These are phyloP conservation scores for Trichogramma evanescens DNA, from an alignment of 2,888 invertebrate genomes.

Conservation along the genomic window DNA sequence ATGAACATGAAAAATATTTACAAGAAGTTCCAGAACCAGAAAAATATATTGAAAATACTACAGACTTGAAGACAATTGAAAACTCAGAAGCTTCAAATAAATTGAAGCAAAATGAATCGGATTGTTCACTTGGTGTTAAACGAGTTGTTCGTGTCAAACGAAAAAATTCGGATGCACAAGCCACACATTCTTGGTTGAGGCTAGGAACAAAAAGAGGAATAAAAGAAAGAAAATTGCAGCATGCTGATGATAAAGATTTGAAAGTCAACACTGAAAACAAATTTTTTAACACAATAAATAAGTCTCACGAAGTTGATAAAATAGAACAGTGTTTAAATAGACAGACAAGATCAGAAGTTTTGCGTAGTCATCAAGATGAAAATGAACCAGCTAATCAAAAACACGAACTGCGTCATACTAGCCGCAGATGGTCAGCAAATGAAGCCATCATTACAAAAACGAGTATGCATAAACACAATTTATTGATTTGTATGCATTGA, in stretches of 20 bases:
- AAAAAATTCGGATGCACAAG: not conserved
- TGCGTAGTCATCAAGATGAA: slow-evolving; percentile 43
- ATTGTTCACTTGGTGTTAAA: not conserved
- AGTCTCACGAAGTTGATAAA: slow-evolving; percentile 7
- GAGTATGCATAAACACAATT: slow-evolving; percentile 12
- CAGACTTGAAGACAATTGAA: too few relatives aligned
- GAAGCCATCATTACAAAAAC: slow-evolving; percentile 26
- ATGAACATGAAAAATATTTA: too few relatives aligned
- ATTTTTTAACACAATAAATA: too few relatives aligned
- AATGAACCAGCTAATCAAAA: slow-evolving; percentile 44
- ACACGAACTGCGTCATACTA: slow-evolving; percentile 25
- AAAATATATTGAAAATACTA: too few relatives aligned
- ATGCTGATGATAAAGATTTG: too few relatives aligned
- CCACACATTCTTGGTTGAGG: not conserved
- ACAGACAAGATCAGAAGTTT: slow-evolving; percentile 40
- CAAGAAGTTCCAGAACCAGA: too few relatives aligned
- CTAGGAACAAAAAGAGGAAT: too few relatives aligned
- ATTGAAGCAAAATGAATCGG: too few relatives aligned
- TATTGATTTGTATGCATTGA: not conserved
- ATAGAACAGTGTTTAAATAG: slow-evolving; percentile 33
- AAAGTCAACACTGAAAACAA: too few relatives aligned
- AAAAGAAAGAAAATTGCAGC: too few relatives aligned
- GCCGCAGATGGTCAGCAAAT: slow-evolving; percentile 30
- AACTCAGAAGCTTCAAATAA: too few relatives aligned
- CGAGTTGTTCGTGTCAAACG: not conserved